Base-by-base conservation (phyloP, 1,140 invertebrate genomes). In the Eufriesea mexicana region DNA sequence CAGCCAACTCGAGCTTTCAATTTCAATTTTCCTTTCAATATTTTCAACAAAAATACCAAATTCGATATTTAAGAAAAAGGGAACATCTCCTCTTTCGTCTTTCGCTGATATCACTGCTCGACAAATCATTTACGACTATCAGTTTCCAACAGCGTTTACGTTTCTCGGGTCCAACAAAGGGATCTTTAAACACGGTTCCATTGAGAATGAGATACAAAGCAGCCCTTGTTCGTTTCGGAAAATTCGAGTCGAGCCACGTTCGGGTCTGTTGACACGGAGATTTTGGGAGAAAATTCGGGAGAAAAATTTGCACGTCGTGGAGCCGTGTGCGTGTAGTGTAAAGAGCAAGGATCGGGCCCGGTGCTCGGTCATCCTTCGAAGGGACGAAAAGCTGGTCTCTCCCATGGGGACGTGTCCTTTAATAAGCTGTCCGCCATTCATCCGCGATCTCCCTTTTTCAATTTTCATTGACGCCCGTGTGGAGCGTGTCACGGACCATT, bases 351-450 rank as follows among this genome's bases (percentile, higher is more conserved):
- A 6, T 35, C 28, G 20, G 8, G 62, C 28, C 14, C 35, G 42
- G 2, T 84, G 86, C 90, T 83, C 82, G 85, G 88, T 89, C 87
- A 90, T 88, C 68, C 70, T 74, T 57, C 51, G 57, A 59, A 86
- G 82, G 82, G 82, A 77, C 55, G 79, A 57, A 75, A 84, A 84
- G 78, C 76, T 73, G 76, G 74, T 71, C 61, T 82, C 49, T 84
- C 76, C 64, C 79, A 75, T 79, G 59, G 84, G 83, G 55, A 85
- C 70, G 67, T 75, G 74, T 84, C 64, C 79, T 90, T 88, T 90
- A 86, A 88, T 86, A 86, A 89, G 79, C 88, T 86, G 83, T 82
- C 78, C 64, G 64, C 86, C 80, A 84, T 89, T 91, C 89, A 89
- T 71, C 23, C 61, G 77, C 61, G 74, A 85, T 84, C 84, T 86